Base-by-base conservation (phyloP, 2,888 invertebrate species). In the Callimorpha dominula region DNA sequence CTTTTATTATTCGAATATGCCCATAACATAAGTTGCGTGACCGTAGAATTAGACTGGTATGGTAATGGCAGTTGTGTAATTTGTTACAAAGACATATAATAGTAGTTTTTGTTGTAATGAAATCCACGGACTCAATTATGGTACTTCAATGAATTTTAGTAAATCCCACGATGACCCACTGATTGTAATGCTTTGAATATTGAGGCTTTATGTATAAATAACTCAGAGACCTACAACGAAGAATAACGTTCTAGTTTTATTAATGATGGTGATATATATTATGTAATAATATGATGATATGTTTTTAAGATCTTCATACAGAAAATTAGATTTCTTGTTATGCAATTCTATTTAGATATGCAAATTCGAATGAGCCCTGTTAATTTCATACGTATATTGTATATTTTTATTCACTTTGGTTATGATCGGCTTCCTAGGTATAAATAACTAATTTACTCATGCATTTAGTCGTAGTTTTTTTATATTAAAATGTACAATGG, bases 1-100 rank as follows among this genome's bases (percentile, higher is more conserved):
- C 83, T 84, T 83, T 81, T 83, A 84, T 85, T 85, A 73, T 64
- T 42, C 46, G 74, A 79, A 74, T 83, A 82, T 85, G 80, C 72
- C 83, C 81, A 84, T 88, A 85, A 87, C 86, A 82, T 78, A 83
- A 85, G 85, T 85, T 86, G 89, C 90, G 89, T 91, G 91, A 90
- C 88, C 85, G 81, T 83, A 81, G 81, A 86, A 83, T 84, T 82
- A 84, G 83, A 85, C 85, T 80, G 88, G 87, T 87, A 88, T 89
- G 88, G 85, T 88, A 89, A 88, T 87, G 82, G 78, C 79, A 78
- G 82, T 89, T 88, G 84, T 84, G 82, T 89, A 86, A 88, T 85
- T 82, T 86, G 85, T 86, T 85, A 85, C 81, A 85, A 85, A 87
- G 80, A 81, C 76, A 78, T 74, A 67, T 74, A 72, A 71, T 79